These are phyloP conservation scores for Plebejus melissa DNA, from an alignment of 2,888 invertebrate species.

Conservation along the genomic window DNA sequence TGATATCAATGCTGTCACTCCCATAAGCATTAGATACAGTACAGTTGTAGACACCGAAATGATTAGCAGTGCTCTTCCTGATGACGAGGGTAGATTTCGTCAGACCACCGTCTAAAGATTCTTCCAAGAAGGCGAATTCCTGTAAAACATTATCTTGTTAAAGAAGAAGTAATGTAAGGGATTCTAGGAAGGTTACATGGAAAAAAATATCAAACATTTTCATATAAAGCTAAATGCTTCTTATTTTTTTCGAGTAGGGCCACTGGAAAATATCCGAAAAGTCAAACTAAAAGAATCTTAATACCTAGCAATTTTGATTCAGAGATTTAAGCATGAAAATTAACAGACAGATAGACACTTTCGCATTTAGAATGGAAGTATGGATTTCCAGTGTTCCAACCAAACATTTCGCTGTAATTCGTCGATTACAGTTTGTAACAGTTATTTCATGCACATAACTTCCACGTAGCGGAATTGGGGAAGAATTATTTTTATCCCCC, in stretches of 20 bases:
- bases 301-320: no score
- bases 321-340: no score
- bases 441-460: conserved; percentile 4
- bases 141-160: conserved; percentile 48
- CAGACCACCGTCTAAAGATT: conserved; percentile 86
- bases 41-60: conserved; percentile 96
- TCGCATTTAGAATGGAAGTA: no score
- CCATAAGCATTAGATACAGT: conserved; percentile 95
- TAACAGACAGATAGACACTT: no score
- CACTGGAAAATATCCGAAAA: no score
- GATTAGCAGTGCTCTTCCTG: conserved; percentile 86
- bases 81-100: conserved; percentile 91
- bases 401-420: not conserved
- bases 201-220: no score
- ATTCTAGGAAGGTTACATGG: no score
- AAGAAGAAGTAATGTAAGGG: not conserved
- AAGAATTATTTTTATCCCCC: not conserved
- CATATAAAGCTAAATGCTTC: no score
- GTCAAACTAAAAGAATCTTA: no score
- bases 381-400: not conserved
- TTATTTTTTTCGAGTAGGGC: no score
- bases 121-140: conserved; percentile 87
- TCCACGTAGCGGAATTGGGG: not conserved
- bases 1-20: conserved; percentile 89
- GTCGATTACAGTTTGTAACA: not conserved